These are phyloP conservation scores for Mactromeris polynyma DNA, from an alignment of 2,888 invertebrate genomes.

Conservation along the genomic window DNA sequence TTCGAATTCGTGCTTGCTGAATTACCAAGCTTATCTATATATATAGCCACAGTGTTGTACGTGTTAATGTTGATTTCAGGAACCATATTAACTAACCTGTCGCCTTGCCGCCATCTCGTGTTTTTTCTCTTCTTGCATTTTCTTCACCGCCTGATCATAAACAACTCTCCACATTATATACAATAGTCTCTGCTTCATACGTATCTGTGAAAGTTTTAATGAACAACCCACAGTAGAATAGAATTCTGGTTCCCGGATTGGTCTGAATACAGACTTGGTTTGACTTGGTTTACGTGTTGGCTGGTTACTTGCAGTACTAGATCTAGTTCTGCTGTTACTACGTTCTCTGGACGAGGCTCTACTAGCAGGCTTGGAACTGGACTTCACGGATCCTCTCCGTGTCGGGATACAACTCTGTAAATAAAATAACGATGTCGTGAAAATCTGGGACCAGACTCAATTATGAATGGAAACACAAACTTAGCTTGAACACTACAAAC, in stretches of 20 bases:
- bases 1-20: too few relatives aligned
- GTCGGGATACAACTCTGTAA: neutral
- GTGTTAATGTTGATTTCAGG: too few relatives aligned
- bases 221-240: constrained; percentile 50
- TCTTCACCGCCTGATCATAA: constrained; percentile 50
- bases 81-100: neutral
- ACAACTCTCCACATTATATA: constrained; percentile 58
- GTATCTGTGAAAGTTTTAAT: constrained; percentile 50
- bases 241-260: constrained; percentile 16
- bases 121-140: constrained; percentile 7
- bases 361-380: neutral
- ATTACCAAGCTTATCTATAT: too few relatives aligned
- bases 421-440: neutral
- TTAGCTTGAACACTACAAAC: too few relatives aligned
- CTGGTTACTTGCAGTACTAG: neutral
- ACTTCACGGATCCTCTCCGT: neutral
- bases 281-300: neutral
- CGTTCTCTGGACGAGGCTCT: neutral
- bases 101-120: neutral
- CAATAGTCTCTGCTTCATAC: constrained; percentile 49
- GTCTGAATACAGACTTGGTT: neutral
- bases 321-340: neutral
- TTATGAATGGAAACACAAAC: too few relatives aligned
- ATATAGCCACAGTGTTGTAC: too few relatives aligned
- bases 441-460: too few relatives aligned